Evolutionary conservation across 2,888 invertebrate species (phyloP), one percentile per base, ranked within the genome.

Genomic region (Drosophila putrida): DNA sequence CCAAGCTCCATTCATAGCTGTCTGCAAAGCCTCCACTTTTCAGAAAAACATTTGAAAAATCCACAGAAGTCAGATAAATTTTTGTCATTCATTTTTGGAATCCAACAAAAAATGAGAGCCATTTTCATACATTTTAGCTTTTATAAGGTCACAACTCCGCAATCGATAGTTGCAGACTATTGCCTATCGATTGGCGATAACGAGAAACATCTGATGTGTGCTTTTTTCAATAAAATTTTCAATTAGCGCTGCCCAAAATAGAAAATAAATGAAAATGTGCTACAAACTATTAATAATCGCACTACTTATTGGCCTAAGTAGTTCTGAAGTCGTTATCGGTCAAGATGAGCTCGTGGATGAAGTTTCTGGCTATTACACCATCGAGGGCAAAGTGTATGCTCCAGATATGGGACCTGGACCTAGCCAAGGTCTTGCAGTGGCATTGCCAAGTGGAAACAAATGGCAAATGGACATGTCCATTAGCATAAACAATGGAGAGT

Each of bases 401-500:
- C 94, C 96, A 31, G 96, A 96, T 93, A 53, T 93, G 93, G 74
- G 71, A 13, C 72, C 72, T 11, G 65, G 57, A 33, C 27, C 55
- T 4, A 35, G 50, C 20, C 67, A 63, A 53, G 71, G 75, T 28
- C 44, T 60, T 9, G 54, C 77, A 4, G 55, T 80, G 5, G 41
- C 69, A 4, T 6, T 77, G 59, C 53, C 78, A 59, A 69, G 51
- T 27, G 92, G 93, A 71, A 93, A 93, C 6, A 95, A 95, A 82
- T 97, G 97, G 97, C 96, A 96, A 91, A 93, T 95, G 8, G 95
- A 95, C 79, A 96, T 97, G 0, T 94, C 95, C 76, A 93, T 97
- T 20, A 95, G 97, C 90, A 96, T 98, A 6, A 98, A 98, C 91
- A 97, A 97, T 9, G 98, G 98, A 13, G 96, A 97, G 92, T 96